Base-by-base conservation (phyloP, 37 sponge, comb jelly and placozoan species). In the Agelas oroides region DNA sequence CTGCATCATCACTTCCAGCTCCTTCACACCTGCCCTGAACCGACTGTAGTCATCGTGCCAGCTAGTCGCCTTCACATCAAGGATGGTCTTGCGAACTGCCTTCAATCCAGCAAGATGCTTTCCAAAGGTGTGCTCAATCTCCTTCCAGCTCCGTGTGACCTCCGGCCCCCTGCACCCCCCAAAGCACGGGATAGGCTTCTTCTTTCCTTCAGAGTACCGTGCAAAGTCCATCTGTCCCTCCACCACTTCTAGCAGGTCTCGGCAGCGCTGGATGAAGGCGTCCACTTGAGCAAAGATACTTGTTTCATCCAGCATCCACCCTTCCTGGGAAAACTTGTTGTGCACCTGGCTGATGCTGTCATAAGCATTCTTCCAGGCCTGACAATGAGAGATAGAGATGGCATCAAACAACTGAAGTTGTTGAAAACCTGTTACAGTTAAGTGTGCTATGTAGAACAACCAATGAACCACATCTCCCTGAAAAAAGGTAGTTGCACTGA, bases 221-320 rank as follows among this genome's bases (percentile, higher is more conserved):
- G 80, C 88, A 83, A 95, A 93, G 80, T 82, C 70, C 53, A 35
- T 72, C 93, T 96, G 97, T 37, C 99, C 96, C 39, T 98, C 97
- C 27, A 90, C 94, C 46, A 98, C 97, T 62, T 98, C 99, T 73
- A 94, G 53, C 68, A 98, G 90, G 73, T 98, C 99, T 56, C 78
- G 86, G 81, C 99, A 98, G 18, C 99, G 82, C 84, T 98, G 99
- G 28, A 98, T 95, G 75, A 98, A 98, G 35, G 97, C 99, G 82
- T 98, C 99, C n/a, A 98, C 78, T 56, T 98, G 95, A 58, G 99
- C 97, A 84, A 98, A 98, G 64, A 98, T 98, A 69, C 91, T 96
- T 20, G 83, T 87, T 60, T 95, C 83, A 60, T 98, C 99, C 66
- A 98, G 75, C 52, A 98, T 77, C 99, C 99, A 98, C 32, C 69